A percentile compares a stretch with the other conserved stretches of the same genome.
phyloP scores from a whole-genome alignment of 64 coral and sea anemone species.

The Actinia tenebrosa region DNA sequence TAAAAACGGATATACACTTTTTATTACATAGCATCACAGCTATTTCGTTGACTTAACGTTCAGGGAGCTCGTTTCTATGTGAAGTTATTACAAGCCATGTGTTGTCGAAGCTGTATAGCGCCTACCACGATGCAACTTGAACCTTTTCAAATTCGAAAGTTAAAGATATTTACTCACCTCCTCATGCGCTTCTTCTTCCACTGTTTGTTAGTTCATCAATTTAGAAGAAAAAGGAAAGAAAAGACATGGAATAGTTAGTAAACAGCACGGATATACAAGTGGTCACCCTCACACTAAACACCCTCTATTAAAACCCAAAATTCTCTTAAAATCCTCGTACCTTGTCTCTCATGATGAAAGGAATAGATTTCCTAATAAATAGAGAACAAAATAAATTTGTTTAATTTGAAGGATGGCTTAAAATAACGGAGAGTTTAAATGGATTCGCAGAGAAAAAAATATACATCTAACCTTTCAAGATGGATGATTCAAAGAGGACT shows the following conservation, averaged over 20 bases:
- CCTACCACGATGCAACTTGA: background rate
- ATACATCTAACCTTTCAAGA: conserved; percentile 31
- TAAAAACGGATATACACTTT: no score
- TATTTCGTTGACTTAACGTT: no score
- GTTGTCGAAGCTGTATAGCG: background rate
- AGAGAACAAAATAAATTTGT: background rate
- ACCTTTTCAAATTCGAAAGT: background rate
- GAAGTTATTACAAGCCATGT: background rate
- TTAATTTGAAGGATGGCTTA: conserved; percentile 27
- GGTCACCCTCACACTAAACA: background rate
- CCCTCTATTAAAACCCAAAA: background rate
- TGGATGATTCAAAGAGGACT: conserved; percentile 42
- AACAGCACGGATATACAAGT: background rate
- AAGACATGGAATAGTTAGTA: background rate
- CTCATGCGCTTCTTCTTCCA: conserved; percentile 75
- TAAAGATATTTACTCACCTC: conserved; percentile 11
- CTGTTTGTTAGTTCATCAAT: conserved; percentile 2
- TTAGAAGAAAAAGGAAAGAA: background rate
- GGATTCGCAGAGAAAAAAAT: background rate
- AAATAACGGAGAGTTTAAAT: background rate
- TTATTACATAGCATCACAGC: no score
- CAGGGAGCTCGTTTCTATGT: no score
- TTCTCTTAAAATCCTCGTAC: background rate
- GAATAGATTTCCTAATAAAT: conserved; percentile 35
- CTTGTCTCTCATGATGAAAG: conserved; percentile 71